These are phyloP conservation scores for Mesembrinibis cayennensis DNA, from an alignment of 2,113 vertebrate genomes.

Conservation along the genomic window DNA sequence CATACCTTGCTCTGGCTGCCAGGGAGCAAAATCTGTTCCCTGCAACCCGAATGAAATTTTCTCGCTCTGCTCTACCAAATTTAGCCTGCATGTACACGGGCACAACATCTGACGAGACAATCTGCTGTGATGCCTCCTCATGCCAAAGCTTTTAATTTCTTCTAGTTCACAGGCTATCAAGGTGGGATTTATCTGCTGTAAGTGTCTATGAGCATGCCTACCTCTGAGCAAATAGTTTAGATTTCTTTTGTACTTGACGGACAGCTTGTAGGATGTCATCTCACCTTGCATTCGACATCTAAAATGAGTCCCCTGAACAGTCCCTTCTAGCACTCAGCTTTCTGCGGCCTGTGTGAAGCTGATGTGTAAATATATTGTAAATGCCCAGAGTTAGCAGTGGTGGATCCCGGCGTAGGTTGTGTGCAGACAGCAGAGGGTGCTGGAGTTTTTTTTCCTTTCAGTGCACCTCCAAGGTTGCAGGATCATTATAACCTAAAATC, in stretches of 20 bases:
- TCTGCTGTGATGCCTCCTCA: background rate
- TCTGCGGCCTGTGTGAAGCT: background rate
- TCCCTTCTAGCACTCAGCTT: background rate
- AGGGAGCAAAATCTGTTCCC: background rate
- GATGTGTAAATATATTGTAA: background rate
- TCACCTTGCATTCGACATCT: background rate
- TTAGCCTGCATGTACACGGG: fast-evolving
- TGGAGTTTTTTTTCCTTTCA: slow-evolving; percentile 66
- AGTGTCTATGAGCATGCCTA: background rate
- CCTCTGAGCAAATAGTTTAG: background rate
- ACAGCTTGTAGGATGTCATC: background rate
- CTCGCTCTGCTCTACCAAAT: background rate
- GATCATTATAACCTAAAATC: slow-evolving; percentile 4
- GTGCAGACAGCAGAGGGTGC: slow-evolving; percentile 65
- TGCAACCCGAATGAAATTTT: background rate
- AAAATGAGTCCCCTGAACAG: background rate
- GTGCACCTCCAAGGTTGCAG: background rate
- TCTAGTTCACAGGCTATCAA: background rate
- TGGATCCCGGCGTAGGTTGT: slow-evolving; percentile 21
- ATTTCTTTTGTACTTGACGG: background rate
- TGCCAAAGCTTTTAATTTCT: background rate
- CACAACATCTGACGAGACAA: background rate
- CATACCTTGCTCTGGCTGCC: background rate
- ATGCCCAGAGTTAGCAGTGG: background rate
- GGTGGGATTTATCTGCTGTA: background rate